Evolutionary conservation across 1,140 invertebrate species (phyloP).

Genomic region (Matsumurasca onukii): DNA sequence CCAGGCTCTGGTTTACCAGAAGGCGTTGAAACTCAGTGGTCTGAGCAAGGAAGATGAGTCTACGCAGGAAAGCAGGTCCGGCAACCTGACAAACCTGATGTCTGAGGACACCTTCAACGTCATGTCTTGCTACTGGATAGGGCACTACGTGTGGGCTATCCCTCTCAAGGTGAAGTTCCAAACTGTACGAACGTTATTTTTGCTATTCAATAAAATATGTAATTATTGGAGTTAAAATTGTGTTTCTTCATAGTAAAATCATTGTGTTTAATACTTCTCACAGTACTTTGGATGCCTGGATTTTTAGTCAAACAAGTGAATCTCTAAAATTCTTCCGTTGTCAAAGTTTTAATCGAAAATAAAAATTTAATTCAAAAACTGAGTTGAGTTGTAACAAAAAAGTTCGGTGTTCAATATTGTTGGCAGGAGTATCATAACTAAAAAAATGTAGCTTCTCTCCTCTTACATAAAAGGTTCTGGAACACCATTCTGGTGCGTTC

Average conservation of each 20-base stretch:
- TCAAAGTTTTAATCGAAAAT: no score
- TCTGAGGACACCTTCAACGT: conserved; percentile 80
- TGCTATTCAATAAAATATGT: conserved; percentile 39
- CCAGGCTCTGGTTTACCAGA: conserved; percentile 66
- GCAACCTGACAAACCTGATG: conserved; percentile 77
- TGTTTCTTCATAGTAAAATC: conserved; percentile 36
- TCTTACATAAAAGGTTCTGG: no score
- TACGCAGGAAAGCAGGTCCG: conserved; percentile 56
- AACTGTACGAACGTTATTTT: not conserved
- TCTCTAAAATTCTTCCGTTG: no score
- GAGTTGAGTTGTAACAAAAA: no score
- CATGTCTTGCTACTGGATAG: conserved; percentile 81
- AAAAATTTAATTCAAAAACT: no score
- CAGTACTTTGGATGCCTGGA: no score
- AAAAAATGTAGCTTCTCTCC: no score
- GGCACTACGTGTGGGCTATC: conserved; percentile 84
- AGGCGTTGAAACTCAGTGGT: conserved; percentile 48
- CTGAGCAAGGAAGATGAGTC: conserved; percentile 48
- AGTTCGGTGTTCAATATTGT: no score
- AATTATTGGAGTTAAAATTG: conserved; percentile 40
- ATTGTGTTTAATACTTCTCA: no score
- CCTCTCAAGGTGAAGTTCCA: conserved; percentile 76
- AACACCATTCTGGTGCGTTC: no score
- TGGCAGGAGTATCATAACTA: no score
- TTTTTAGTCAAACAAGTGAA: no score